Percentiles rank a stretch among this genome's conserved stretches.
These are phyloP conservation scores for Scrobipalpa atriplicella DNA, from an alignment of 2,888 invertebrate genomes.

Conservation along the genomic window DNA sequence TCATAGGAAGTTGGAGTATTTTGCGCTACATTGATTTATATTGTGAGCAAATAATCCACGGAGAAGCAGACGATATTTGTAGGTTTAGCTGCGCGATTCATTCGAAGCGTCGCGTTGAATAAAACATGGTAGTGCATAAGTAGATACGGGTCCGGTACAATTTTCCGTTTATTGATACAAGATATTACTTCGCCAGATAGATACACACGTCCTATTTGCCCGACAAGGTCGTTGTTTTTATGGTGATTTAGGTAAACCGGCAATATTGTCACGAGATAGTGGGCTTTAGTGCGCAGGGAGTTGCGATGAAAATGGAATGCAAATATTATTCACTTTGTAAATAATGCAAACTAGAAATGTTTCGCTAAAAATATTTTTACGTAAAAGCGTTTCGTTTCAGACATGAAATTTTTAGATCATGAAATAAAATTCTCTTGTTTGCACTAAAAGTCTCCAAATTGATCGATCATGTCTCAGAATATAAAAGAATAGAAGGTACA, in stretches of 20 bases:
- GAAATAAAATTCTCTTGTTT: neutral
- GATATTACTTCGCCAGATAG: conserved; percentile 27
- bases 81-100: conserved; percentile 22
- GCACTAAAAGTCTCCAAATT: too few relatives aligned
- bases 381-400: neutral
- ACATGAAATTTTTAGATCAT: neutral
- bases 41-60: conserved; percentile 27
- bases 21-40: conserved; percentile 18
- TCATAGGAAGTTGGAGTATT: neutral
- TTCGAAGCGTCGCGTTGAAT: conserved; percentile 28
- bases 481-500: too few relatives aligned
- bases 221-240: conserved; percentile 11
- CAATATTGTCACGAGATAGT: conserved; percentile 11
- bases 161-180: conserved; percentile 28
- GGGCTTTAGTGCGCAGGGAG: neutral
- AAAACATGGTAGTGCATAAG: conserved; percentile 29
- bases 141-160: conserved; percentile 21
- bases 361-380: neutral
- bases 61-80: conserved; percentile 24
- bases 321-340: neutral
- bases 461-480: too few relatives aligned
- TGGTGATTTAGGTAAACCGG: conserved; percentile 20
- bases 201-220: conserved; percentile 13
- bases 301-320: conserved; percentile 10
- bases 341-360: neutral